These are phyloP conservation scores for Marcusenius ussheri DNA, from an alignment of 2,113 vertebrate species.

Conservation along the genomic window DNA sequence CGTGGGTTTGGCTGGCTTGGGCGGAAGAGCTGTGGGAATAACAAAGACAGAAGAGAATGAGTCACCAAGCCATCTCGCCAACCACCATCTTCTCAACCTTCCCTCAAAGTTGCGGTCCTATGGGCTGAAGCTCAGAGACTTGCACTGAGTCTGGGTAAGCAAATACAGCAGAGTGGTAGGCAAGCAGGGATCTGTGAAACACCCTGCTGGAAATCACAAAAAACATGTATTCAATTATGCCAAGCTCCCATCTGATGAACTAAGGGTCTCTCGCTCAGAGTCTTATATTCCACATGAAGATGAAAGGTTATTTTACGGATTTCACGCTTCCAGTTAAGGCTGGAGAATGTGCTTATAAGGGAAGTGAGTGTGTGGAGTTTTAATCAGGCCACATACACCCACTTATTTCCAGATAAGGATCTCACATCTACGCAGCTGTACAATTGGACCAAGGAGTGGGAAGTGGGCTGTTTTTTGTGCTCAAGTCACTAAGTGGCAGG, in stretches of 20 bases:
- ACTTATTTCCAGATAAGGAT: background rate
- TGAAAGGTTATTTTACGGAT: background rate
- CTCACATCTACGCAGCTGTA: background rate
- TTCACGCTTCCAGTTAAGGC: background rate
- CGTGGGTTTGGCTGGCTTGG: conserved; percentile 79
- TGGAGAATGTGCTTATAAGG: background rate
- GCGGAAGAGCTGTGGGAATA: conserved; percentile 76
- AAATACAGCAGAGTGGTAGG: background rate
- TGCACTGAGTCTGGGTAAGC: background rate
- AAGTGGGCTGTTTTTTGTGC: background rate
- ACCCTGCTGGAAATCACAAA: background rate
- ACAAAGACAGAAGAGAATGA: conserved; percentile 23
- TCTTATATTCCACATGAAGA: background rate
- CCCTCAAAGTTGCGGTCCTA: background rate
- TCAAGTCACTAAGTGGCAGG: conserved; percentile 10
- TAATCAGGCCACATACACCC: background rate
- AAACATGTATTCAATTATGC: background rate
- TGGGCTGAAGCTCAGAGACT: background rate
- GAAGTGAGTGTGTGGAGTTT: background rate
- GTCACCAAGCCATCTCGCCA: background rate
- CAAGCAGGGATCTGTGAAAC: background rate
- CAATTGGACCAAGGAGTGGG: background rate
- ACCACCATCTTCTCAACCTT: background rate
- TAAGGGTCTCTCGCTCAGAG: background rate
- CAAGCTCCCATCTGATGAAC: background rate